Percentiles rank a stretch among this genome's conserved stretches.
Evolutionary conservation across 53 echinoderm and acorn worm genomes (phyloP).

Genomic region (Echinarachnius parma): DNA sequence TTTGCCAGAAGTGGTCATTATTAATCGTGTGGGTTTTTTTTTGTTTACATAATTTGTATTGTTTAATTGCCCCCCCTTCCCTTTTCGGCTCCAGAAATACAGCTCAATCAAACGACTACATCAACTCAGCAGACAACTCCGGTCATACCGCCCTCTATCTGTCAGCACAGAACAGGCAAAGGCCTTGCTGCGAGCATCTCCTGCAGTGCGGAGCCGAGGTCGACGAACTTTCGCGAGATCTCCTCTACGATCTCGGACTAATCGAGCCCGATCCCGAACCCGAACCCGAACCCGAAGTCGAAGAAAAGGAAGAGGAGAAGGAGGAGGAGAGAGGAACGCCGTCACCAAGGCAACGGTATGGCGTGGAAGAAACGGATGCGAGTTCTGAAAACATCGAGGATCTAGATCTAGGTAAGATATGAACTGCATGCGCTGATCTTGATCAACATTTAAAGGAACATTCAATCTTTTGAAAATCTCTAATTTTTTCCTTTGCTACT

Average conservation of each 20-base stretch:
- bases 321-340: not conserved
- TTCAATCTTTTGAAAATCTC: no score
- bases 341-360: slow-evolving; percentile 27
- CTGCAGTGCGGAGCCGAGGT: slow-evolving; percentile 55
- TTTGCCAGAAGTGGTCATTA: no score
- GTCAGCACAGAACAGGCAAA: slow-evolving; percentile 57
- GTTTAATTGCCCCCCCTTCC: no score
- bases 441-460: no score
- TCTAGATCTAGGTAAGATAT: slow-evolving; percentile 42
- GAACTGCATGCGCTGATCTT: not conserved
- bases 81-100: not conserved
- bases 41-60: no score
- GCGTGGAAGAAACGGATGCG: slow-evolving; percentile 7
- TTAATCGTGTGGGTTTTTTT: no score
- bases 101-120: not conserved
- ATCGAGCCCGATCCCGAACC: slow-evolving; percentile 6
- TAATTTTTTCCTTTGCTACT: no score
- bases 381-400: slow-evolving; percentile 19
- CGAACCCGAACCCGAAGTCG: not conserved
- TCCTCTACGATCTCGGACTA: slow-evolving; percentile 20
- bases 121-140: slow-evolving; percentile 47
- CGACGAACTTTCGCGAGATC: slow-evolving; percentile 36
- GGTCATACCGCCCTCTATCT: slow-evolving; percentile 72
- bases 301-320: not conserved
- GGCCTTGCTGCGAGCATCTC: slow-evolving; percentile 61